phyloP scores from a whole-genome alignment of 2,113 vertebrate genomes.

The Brachypodius melanocephalos region DNA sequence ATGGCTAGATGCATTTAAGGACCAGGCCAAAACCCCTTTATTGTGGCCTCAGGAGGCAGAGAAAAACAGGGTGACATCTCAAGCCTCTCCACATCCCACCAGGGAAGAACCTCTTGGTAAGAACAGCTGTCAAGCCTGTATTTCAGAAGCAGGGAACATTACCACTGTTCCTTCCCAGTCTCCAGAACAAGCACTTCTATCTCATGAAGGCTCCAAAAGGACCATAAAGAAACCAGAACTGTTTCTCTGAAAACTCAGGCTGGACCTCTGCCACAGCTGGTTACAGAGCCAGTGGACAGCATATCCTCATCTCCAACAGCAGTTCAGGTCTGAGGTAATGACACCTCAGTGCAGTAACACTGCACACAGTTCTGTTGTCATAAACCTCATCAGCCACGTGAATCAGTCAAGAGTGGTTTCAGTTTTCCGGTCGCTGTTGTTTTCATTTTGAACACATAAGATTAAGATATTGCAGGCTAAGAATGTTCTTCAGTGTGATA shows the following conservation, averaged over 20 bases:
- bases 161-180: not conserved
- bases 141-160: not conserved
- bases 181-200: not conserved
- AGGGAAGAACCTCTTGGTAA: not conserved
- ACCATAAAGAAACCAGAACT: not conserved
- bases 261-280: not conserved
- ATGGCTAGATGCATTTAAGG: fast-evolving
- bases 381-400: not conserved
- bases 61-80: not conserved
- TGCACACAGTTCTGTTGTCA: not conserved
- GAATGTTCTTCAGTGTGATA: not conserved
- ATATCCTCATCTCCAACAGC: not conserved
- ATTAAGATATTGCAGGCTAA: not conserved
- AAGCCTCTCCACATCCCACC: not conserved
- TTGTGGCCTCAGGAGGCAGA: not conserved
- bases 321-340: not conserved
- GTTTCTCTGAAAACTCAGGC: not conserved
- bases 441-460: not conserved
- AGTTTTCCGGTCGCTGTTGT: not conserved
- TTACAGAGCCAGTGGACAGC: not conserved
- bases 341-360: not conserved
- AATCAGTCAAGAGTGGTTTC: not conserved
- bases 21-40: not conserved
- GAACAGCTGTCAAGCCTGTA: not conserved
- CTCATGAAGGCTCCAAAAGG: not conserved